Evolutionary conservation across 2,888 invertebrate species (phyloP).

Genomic region (Trachelus tabidus): DNA sequence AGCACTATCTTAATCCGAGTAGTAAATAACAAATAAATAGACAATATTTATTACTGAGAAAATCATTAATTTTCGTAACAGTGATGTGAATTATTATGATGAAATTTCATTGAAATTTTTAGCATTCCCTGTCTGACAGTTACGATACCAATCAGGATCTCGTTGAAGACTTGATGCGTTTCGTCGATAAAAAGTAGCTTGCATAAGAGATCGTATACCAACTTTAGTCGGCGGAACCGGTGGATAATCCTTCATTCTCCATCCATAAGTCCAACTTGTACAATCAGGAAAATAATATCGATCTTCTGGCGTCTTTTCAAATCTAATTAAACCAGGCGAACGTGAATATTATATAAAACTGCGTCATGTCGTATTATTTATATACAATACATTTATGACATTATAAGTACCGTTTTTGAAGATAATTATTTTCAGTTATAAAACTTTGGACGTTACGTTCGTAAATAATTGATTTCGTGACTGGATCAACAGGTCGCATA

Average conservation of each 20-base stretch:
- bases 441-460: conserved; percentile 44
- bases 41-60: background rate
- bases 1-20: background rate
- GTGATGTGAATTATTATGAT: conserved; percentile 25
- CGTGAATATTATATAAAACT: background rate
- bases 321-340: conserved; percentile 24
- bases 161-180: conserved; percentile 45
- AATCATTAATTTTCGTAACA: background rate
- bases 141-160: conserved; percentile 47
- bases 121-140: conserved; percentile 36
- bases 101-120: conserved; percentile 45
- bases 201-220: conserved; percentile 38
- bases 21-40: background rate
- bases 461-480: conserved; percentile 43
- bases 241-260: conserved; percentile 51
- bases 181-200: conserved; percentile 46
- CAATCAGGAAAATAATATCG: conserved; percentile 55
- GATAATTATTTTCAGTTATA: conserved; percentile 46
- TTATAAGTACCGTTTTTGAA: conserved; percentile 45
- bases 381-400: background rate
- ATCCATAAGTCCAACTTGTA: conserved; percentile 55
- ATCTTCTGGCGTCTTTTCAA: conserved; percentile 49
- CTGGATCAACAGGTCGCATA: conserved; percentile 52
- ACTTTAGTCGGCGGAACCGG: conserved; percentile 30
- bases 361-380: background rate